Evolutionary conservation across 2,888 invertebrate species (phyloP), one percentile per base, ranked within the genome.

Genomic region (Ennomos erosarius): DNA sequence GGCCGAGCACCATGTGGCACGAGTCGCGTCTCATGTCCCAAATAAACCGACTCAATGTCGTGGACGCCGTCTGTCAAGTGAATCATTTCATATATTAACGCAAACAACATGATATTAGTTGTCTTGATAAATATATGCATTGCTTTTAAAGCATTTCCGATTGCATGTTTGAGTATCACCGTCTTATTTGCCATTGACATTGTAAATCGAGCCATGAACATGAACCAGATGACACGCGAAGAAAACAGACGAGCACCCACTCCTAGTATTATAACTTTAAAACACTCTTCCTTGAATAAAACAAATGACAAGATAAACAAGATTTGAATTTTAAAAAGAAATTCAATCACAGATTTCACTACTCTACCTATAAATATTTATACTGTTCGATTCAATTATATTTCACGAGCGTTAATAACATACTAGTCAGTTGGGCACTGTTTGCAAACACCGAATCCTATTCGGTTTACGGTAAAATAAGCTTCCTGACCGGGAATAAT

Each of bases 11-110:
- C 62, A 55, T 75, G 75, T 77, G 75, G 68, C 60, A 57, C 56
- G 66, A 73, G 71, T 67, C 65, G 64, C 64, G 62, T 59, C 66
- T 62, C 76, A 74, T 70, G 81, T 73, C 76, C 83, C 74, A 79
- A 83, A 84, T 85, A 79, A 77, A 80, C 74, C 71, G 73, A 74
- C 75, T 79, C 82, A 82, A 81, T 81, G 78, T 75, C 81, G 73
- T 47, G 51, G 51, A 44, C 52, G 55, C 60, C 59, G 33, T 48
- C 60, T 59, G 54, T 48, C 13, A 16, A 59, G 43, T 64, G 68
- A 64, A 62, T 65, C 62, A 65, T 51, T 55, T 49, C 45, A 52
- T 5, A 39, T 46, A 45, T 45, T 45, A 54, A 54, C 40, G 33
- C 47, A 39, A 55, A 34, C 43, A 16, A 1, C 6, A 8, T 35